Conservation (phyloP, 2,113 vertebrate genomes). For the Tupaia tana region DNA sequence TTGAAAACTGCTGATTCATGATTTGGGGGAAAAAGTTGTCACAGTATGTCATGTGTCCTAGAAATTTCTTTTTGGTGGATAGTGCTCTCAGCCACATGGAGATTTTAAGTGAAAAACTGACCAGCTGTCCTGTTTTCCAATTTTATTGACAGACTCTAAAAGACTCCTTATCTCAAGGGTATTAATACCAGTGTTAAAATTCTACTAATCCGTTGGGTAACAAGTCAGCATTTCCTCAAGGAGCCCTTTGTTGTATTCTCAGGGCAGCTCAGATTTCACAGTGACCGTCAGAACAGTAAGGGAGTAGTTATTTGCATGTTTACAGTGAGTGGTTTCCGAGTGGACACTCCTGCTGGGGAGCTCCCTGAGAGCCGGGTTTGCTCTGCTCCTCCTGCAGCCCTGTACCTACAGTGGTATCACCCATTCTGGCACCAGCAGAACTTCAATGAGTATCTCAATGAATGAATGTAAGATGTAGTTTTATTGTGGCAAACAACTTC, state of each 20-base stretch:
- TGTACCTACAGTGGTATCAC: too few species aligned
- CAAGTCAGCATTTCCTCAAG: constrained; percentile 54
- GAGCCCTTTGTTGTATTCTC: constrained; percentile 4
- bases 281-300: background rate
- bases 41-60: background rate
- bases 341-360: background rate
- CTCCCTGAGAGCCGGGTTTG: rapidly evolving
- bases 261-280: background rate
- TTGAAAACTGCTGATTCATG: background rate
- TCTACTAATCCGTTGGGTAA: constrained; percentile 28
- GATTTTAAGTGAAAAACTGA: constrained; percentile 14
- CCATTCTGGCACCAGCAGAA: background rate
- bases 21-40: background rate
- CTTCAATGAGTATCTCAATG: background rate
- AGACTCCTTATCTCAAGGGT: background rate
- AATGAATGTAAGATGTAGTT: background rate
- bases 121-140: background rate
- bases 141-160: constrained; percentile 18
- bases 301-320: background rate
- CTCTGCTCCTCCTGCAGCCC: background rate
- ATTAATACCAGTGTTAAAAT: constrained; percentile 42
- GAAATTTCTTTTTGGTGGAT: constrained; percentile 1
- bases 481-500: background rate
- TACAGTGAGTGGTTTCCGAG: background rate
- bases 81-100: background rate